Percentiles rank a stretch among this genome's conserved stretches.
phyloP scores from a whole-genome alignment of 2,888 invertebrate species.

The Hofmannophila pseudospretella region DNA sequence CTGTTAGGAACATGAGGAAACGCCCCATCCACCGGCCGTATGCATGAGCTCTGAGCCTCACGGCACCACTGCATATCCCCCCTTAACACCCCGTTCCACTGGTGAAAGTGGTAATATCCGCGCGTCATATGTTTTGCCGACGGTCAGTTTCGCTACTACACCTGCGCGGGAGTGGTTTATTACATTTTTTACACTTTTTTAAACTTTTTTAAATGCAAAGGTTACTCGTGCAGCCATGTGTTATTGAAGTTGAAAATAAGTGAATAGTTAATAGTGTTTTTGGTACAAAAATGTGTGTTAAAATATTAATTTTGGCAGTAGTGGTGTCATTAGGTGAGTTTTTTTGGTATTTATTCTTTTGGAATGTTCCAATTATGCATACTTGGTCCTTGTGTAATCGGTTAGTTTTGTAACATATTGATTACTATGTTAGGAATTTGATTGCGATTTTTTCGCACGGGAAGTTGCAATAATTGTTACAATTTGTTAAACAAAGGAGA shows the following conservation, averaged over 20 bases:
- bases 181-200: not conserved
- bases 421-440: no score
- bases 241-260: not conserved
- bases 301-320: constrained; percentile 11
- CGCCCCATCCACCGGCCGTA: no score
- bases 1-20: no score
- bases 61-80: constrained; percentile 1
- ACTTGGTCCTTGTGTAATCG: not conserved
- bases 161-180: constrained; percentile 8
- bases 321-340: constrained; percentile 15
- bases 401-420: not conserved
- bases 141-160: constrained; percentile 40
- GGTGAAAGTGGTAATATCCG: constrained; percentile 31
- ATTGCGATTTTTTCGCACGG: no score
- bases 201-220: not conserved
- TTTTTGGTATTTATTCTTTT: not conserved
- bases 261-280: not conserved
- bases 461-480: no score
- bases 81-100: constrained; percentile 28
- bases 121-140: constrained; percentile 22
- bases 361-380: not conserved
- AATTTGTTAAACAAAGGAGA: no score
- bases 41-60: no score
- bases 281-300: not conserved
- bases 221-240: not conserved